Evolutionary conservation across 1,140 invertebrate genomes (phyloP), one percentile per base, ranked within the genome.

Genomic region (Drosophila burlai): DNA sequence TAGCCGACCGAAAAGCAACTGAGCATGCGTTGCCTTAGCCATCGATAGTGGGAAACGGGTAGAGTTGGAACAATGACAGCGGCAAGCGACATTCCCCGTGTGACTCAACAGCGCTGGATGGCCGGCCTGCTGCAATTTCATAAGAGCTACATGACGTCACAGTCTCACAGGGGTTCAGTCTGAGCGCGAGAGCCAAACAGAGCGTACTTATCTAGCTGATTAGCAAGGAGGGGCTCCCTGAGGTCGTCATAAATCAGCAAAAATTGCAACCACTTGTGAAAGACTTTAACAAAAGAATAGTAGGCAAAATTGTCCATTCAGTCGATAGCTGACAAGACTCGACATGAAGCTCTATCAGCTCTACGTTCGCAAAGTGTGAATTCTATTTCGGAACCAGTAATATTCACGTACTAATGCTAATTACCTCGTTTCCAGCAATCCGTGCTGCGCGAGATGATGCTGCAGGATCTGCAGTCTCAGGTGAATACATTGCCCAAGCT

Each of bases 391-490:
- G 29, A 52, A 36, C 16, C 21, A 38, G 2, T 11, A 31, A 18
- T 10, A n/a, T 40, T 40, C 40, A 3, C 11, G 26, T 54, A 57
- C 26, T 42, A 62, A 55, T 49, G 3, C 3, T 18, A 2, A 31
- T 24, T 69, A 50, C 49, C 21, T 40, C 40, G 52, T 67, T 72
- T 72, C 2, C 29, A 92, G 91, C 91, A 92, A 92, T 92, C 91
- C 0, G 67, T 83, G 18, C 50, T 92, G 52, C 87, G 86, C 21
- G 85, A 92, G 13, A 79, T 92, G 81, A 84, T 92, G 65, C 21
- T 92, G 38, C 76, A 90, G 55, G 84, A 91, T 24, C 54, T 83
- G 0, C 85, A 91, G 69, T 46, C 62, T 34, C 79, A 90, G 52
- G 63, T 68, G 9, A 80, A 89, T 55, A 79, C 77, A 0, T 47